Percentiles rank a stretch among this genome's conserved stretches.
phyloP scores from a whole-genome alignment of 2,797 vertebrate genomes.

The Argyrosomus regius region DNA sequence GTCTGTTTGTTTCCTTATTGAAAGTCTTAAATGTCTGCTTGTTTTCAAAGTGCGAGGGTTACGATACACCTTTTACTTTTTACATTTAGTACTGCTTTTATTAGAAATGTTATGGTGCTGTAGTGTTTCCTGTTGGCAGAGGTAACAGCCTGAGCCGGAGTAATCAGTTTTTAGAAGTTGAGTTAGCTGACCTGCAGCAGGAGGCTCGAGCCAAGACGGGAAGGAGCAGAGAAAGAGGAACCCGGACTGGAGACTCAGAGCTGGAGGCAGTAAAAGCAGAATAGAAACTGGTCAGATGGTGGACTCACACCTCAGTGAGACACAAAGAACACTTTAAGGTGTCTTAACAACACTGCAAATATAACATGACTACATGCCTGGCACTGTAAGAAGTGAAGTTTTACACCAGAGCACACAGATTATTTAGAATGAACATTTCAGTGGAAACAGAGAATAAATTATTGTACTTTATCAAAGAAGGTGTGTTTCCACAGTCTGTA shows the following conservation, averaged over 20 bases:
- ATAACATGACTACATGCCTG: neutral
- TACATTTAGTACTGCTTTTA: no score
- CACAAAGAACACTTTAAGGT: neutral
- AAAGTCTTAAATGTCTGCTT: neutral
- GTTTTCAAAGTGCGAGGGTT: neutral
- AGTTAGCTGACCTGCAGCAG: conserved; percentile 22
- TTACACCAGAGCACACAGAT: neutral
- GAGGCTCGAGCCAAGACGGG: conserved; percentile 18
- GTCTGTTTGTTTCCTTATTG: conserved; percentile 75
- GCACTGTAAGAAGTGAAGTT: no score
- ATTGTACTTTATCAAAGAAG: no score
- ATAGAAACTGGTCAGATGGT: conserved; percentile 34
- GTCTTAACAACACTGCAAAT: neutral
- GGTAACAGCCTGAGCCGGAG: neutral
- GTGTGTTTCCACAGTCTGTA: no score
- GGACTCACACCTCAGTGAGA: conserved; percentile 7
- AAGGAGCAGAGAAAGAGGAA: conserved; percentile 54
- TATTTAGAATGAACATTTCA: no score
- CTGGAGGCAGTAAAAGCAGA: conserved; percentile 40
- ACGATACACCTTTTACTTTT: no score
- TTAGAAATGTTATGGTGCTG: neutral
- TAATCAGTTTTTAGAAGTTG: neutral
- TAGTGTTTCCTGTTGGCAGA: conserved; percentile 47
- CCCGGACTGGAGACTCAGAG: neutral
- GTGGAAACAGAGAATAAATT: no score